Base-by-base conservation (phyloP, 1,140 invertebrate species). In the Temnothorax curvispinosus region DNA sequence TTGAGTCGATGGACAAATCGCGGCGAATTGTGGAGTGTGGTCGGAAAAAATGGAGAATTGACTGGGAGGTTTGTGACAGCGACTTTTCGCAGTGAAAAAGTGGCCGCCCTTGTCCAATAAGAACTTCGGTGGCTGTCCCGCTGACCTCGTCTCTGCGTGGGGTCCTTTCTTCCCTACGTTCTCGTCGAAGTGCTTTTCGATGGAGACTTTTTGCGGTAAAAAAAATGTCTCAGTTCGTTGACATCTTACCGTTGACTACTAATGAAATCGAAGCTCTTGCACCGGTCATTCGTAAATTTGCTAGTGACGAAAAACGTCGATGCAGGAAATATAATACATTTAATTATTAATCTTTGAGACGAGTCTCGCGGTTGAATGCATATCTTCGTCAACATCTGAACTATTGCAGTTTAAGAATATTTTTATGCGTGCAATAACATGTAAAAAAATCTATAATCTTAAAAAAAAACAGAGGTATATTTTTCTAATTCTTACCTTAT, bases 61-160 rank as follows among this genome's bases (percentile, higher is more conserved):
- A 58, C 50, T 52, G 65, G 52, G 64, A 80, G 65, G 60, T 65
- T 60, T 21, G 88, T 90, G 90, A 91, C 90, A 90, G 90, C 74
- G 60, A 88, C 74, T 90, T 91, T 88, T 47, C 76, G 75, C 60
- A 82, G 60, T 80, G 91, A 90, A 91, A 94, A 90, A 93, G 92
- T 93, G 89, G 92, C 85, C 89, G 84, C 69, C 85, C 74, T 58
- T 89, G 89, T 91, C 90, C 87, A 84, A 91, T 92, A 87, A 87
- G 81, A 65, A 80, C 67, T 84, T 81, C 62, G 89, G 87, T 91
- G 82, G 90, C 77, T 91, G 92, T 91, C 92, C 90, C 78, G 91
- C 91, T 94, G 94, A 94, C 93, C 93, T 89, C 86, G 89, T 90
- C 94, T 91, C 93, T 75, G 92, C 91, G 94, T 94, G 93, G 93